Percentiles rank a stretch among this genome's conserved stretches.
phyloP scores from a whole-genome alignment of 2,113 vertebrate genomes.

The Corapipo altera region DNA sequence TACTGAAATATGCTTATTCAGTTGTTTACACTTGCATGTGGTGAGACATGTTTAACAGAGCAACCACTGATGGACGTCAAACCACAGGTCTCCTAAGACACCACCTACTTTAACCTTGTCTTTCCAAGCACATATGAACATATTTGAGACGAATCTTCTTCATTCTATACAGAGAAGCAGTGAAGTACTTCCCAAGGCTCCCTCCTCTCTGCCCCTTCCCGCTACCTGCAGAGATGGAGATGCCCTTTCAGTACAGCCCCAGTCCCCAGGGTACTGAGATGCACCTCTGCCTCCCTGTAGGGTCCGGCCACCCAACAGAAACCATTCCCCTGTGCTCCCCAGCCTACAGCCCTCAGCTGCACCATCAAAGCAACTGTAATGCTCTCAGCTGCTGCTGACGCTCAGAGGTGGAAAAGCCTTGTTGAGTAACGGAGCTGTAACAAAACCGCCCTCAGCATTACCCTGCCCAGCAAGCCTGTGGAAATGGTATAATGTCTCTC shows the following conservation, averaged over 20 bases:
- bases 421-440: not conserved
- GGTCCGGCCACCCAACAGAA: fast-evolving
- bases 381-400: not conserved
- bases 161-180: not conserved
- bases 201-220: fast-evolving
- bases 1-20: not conserved
- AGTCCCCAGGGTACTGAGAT: fast-evolving
- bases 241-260: not conserved
- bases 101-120: not conserved
- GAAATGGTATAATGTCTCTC: not conserved
- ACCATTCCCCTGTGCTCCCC: fast-evolving
- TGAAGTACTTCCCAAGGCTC: not conserved
- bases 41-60: not conserved
- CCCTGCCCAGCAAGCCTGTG: not conserved
- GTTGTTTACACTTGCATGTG: not conserved
- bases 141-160: not conserved
- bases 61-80: not conserved
- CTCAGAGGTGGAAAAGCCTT: not conserved
- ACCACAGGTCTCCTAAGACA: not conserved
- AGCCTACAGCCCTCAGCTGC: fast-evolving
- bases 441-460: fast-evolving
- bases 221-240: fast-evolving
- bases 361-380: not conserved
- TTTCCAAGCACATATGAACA: not conserved
- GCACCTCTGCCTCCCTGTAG: not conserved